Percentiles rank a stretch among this genome's conserved stretches.
phyloP scores from a whole-genome alignment of 2,888 invertebrate species.

The Clanis bilineata region DNA sequence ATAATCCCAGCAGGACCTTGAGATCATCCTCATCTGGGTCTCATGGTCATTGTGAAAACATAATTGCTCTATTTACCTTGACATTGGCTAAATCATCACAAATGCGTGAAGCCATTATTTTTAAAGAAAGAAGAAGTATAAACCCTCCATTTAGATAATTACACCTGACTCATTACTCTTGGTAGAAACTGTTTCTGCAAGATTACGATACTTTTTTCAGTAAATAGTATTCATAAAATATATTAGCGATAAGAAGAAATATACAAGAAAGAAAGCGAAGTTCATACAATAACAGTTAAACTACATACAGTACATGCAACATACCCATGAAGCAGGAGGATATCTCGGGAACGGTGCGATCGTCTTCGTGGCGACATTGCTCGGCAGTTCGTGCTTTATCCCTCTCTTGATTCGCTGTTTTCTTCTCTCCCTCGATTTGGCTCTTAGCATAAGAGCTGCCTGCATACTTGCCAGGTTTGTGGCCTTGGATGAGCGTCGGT shows the following conservation, averaged over 20 bases:
- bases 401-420: constrained; percentile 89
- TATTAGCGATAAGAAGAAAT: not conserved
- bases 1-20: too few relatives aligned
- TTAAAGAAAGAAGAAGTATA: too few relatives aligned
- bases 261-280: not conserved
- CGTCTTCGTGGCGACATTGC: constrained; percentile 93
- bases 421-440: constrained; percentile 93
- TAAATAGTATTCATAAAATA: not conserved
- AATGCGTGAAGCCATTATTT: too few relatives aligned
- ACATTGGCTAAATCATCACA: too few relatives aligned
- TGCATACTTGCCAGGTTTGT: constrained; percentile 90
- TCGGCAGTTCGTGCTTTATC: constrained; percentile 89
- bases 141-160: too few relatives aligned
- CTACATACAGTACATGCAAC: constrained; percentile 33
- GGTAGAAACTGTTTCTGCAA: not conserved
- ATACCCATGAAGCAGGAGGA: constrained; percentile 90
- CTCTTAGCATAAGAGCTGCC: constrained; percentile 95
- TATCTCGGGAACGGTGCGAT: constrained; percentile 94
- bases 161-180: not conserved
- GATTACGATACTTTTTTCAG: not conserved
- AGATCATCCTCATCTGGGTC: too few relatives aligned
- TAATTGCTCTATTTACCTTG: too few relatives aligned
- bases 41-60: too few relatives aligned
- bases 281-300: not conserved
- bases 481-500: constrained; percentile 54